A percentile compares a stretch with the other conserved stretches of the same genome.
Conservation (phyloP, 2,797 vertebrate genomes). For the Gadopsis bispinosus region DNA sequence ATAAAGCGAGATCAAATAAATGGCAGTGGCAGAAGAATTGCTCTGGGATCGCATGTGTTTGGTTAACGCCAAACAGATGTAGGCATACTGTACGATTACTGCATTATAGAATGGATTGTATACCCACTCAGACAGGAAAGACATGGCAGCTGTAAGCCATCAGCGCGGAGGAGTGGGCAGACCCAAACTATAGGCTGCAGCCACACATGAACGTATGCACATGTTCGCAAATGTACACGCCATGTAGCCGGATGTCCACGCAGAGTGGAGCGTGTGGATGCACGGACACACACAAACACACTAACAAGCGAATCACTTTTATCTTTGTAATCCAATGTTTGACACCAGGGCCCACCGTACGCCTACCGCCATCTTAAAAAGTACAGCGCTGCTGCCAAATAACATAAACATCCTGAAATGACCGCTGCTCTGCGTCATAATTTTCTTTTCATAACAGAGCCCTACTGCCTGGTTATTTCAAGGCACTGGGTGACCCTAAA, state of each 20-base stretch:
- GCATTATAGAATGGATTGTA: slow-evolving; percentile 71
- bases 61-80: slow-evolving; percentile 80
- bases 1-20: slow-evolving; percentile 79
- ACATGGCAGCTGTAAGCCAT: slow-evolving; percentile 81
- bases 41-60: slow-evolving; percentile 73
- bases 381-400: slow-evolving; percentile 63
- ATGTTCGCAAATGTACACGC: slow-evolving; percentile 56
- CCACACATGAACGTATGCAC: slow-evolving; percentile 62
- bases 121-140: slow-evolving; percentile 82
- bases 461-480: slow-evolving; percentile 72
- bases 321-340: slow-evolving; percentile 74
- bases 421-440: slow-evolving; percentile 62
- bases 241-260: slow-evolving; percentile 48
- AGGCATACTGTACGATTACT: slow-evolving; percentile 78
- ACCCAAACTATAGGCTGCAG: slow-evolving; percentile 64
- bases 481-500: slow-evolving; percentile 76
- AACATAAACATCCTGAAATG: slow-evolving; percentile 80
- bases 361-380: slow-evolving; percentile 68
- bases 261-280: slow-evolving; percentile 57
- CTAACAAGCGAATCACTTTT: slow-evolving; percentile 59
- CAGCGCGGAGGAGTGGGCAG: slow-evolving; percentile 63
- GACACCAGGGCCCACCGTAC: slow-evolving; percentile 67
- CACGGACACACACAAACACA: slow-evolving; percentile 52
- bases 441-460: slow-evolving; percentile 71
- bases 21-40: slow-evolving; percentile 62